Conservation (phyloP, 2,797 vertebrate species). For the Orestias chungarensis region DNA sequence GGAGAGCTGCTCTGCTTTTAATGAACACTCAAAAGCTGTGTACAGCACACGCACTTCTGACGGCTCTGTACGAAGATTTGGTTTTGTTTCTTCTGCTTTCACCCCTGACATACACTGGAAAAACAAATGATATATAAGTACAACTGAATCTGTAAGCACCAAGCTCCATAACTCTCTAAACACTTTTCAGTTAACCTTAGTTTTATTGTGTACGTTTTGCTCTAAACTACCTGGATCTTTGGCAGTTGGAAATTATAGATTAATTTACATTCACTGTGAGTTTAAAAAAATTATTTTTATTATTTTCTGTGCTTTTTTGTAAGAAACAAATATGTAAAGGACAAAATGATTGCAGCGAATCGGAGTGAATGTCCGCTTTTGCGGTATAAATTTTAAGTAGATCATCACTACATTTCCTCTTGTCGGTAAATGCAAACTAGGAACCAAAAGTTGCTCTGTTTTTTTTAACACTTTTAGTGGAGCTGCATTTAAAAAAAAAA, state of each 20-base stretch:
- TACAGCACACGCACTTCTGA: slow-evolving; percentile 41
- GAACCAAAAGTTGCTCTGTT: slow-evolving; percentile 72
- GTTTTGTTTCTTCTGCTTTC: slow-evolving; percentile 44
- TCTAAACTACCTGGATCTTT: slow-evolving; percentile 37
- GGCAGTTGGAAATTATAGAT: no score
- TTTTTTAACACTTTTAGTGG: slow-evolving; percentile 35
- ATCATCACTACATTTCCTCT: slow-evolving; percentile 38
- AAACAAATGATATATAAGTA: slow-evolving; percentile 45
- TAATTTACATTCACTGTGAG: slow-evolving; percentile 54
- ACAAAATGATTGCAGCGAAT: slow-evolving; percentile 57
- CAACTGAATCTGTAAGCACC: slow-evolving; percentile 44
- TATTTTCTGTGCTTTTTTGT: slow-evolving; percentile 80
- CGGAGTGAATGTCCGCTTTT: slow-evolving; percentile 38
- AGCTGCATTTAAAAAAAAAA: slow-evolving; percentile 24
- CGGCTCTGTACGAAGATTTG: slow-evolving; percentile 9
- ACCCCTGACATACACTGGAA: slow-evolving; percentile 76
- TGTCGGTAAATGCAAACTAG: slow-evolving; percentile 57
- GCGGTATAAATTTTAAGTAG: slow-evolving; percentile 31
- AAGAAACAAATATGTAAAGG: slow-evolving; percentile 60
- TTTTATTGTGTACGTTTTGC: not conserved
- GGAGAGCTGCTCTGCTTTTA: slow-evolving; percentile 49
- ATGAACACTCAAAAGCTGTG: slow-evolving; percentile 50
- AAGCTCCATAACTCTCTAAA: slow-evolving; percentile 47
- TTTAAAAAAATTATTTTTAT: slow-evolving; percentile 44
- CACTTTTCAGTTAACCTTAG: slow-evolving; percentile 21